Conservation (phyloP, 2,113 vertebrate genomes). For the Circaetus cinerascens region DNA sequence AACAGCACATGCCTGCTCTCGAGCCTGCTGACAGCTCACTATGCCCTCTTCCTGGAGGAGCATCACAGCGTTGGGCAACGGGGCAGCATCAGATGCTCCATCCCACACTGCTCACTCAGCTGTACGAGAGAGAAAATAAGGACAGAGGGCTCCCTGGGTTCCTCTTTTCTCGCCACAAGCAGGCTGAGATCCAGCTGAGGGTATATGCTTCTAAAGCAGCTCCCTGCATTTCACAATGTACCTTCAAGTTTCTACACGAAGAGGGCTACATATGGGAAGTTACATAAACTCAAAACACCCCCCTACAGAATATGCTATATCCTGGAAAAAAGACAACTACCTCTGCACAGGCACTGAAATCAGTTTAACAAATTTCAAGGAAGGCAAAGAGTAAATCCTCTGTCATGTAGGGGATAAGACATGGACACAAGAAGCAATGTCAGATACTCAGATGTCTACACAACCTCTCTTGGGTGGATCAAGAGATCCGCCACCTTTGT, state of each 20-base stretch:
- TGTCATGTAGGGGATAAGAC: fast-evolving
- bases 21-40: neutral
- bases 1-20: neutral
- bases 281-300: neutral
- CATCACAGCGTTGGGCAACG: fast-evolving
- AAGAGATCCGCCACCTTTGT: neutral
- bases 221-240: neutral
- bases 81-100: neutral
- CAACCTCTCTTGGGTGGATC: neutral
- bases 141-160: neutral
- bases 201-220: neutral
- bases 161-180: neutral
- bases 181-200: neutral
- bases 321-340: neutral
- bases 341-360: neutral
- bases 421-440: neutral
- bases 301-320: neutral
- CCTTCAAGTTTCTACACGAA: neutral
- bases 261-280: conserved; percentile 8
- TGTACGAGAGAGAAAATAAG: neutral
- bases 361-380: too few relatives aligned
- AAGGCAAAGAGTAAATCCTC: neutral
- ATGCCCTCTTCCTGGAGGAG: neutral
- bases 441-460: neutral
- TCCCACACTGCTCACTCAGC: neutral